A percentile compares a stretch with the other conserved stretches of the same genome.
phyloP scores from a whole-genome alignment of 2,797 vertebrate species.

The Pitangus sulphuratus region DNA sequence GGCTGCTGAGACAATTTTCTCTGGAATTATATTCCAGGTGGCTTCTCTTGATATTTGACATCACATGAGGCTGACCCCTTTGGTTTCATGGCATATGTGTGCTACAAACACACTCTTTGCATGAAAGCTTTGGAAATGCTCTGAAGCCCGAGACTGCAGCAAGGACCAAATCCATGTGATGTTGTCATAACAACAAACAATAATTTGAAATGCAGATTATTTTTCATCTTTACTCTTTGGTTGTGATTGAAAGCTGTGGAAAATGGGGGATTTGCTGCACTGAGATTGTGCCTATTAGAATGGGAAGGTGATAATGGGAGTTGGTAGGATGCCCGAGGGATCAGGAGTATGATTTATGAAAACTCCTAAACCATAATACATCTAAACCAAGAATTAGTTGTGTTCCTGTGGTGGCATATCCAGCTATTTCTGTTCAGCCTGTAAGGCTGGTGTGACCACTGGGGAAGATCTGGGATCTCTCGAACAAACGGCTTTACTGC shows the following conservation, averaged over 20 bases:
- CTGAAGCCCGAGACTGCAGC: conserved; percentile 36
- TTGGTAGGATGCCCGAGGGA: conserved; percentile 49
- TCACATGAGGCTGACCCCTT: not conserved
- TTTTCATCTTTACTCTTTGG: conserved; percentile 42
- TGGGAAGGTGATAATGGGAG: conserved; percentile 49
- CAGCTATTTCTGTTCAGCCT: not conserved
- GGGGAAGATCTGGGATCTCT: not conserved
- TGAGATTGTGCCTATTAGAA: conserved; percentile 43
- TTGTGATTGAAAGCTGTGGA: conserved; percentile 46
- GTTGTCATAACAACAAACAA: conserved; percentile 81
- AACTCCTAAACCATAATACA: not conserved
- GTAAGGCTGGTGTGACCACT: not conserved
- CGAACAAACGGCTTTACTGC: not conserved
- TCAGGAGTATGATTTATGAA: conserved; percentile 48
- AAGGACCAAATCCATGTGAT: conserved; percentile 33
- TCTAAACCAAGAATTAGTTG: conserved; percentile 18
- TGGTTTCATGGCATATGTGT: not conserved
- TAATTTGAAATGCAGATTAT: conserved; percentile 78
- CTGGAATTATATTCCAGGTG: not conserved
- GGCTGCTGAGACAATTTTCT: not conserved
- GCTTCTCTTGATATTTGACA: not conserved
- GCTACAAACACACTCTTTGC: not conserved
- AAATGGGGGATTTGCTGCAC: conserved; percentile 51
- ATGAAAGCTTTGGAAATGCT: conserved; percentile 6
- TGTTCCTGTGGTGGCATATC: conserved; percentile 14